Evolutionary conservation across 2,888 invertebrate genomes (phyloP).

Genomic region (Mycalesis mineus): DNA sequence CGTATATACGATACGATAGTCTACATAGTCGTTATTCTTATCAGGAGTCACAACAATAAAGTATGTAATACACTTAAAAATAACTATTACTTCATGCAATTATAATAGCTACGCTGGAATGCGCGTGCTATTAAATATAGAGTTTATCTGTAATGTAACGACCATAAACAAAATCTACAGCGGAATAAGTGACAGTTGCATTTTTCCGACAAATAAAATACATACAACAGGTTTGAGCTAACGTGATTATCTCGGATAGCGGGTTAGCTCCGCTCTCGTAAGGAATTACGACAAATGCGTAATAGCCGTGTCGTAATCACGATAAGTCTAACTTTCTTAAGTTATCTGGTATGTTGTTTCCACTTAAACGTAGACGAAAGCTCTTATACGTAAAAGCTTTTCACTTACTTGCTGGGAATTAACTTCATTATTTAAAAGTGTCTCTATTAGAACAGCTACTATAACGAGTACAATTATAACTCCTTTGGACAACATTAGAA

Average conservation of each 20-base stretch:
- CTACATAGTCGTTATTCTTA: not conserved
- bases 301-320: conserved; percentile 62
- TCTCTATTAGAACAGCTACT: too few relatives aligned
- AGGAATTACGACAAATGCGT: conserved; percentile 66
- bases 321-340: conserved; percentile 49
- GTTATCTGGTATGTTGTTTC: conserved; percentile 27
- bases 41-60: not conserved
- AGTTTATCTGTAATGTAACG: conserved; percentile 21
- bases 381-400: not conserved
- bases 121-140: not conserved
- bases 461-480: too few relatives aligned
- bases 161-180: conserved; percentile 24
- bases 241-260: conserved; percentile 47
- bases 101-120: not conserved
- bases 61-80: not conserved
- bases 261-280: conserved; percentile 58
- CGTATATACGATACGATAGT: not conserved
- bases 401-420: too few relatives aligned
- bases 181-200: conserved; percentile 26
- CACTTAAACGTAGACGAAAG: not conserved
- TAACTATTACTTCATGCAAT: not conserved
- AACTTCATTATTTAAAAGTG: too few relatives aligned
- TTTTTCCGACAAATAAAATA: conserved; percentile 33
- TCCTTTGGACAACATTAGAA: too few relatives aligned
- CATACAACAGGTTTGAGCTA: conserved; percentile 34